Conservation (phyloP, 2,113 vertebrate species). For the Dasyprocta punctata region DNA sequence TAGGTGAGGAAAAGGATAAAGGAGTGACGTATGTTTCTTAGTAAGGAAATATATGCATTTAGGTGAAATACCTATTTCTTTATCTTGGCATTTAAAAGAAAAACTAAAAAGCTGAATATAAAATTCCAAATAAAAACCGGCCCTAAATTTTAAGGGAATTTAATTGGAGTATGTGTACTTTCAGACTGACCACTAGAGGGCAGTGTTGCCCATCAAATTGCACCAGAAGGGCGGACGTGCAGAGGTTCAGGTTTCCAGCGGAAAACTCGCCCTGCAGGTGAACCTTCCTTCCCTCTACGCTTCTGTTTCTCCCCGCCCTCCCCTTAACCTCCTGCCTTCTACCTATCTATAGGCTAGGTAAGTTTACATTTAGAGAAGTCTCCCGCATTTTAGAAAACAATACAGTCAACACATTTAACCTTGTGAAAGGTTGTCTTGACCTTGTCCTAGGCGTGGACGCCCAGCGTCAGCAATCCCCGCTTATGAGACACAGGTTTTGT, state of each 20-base stretch:
- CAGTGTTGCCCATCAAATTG: conserved; percentile 73
- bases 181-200: conserved; percentile 17
- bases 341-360: background rate
- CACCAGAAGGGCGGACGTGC: fast-evolving
- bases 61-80: background rate
- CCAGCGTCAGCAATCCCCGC: fast-evolving
- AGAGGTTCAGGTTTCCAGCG: fast-evolving
- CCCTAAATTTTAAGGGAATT: background rate
- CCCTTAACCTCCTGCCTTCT: background rate
- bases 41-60: background rate
- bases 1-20: background rate
- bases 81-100: background rate
- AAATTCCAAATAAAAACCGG: background rate
- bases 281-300: fast-evolving
- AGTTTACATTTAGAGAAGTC: background rate
- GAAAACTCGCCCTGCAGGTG: no score
- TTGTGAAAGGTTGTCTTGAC: background rate
- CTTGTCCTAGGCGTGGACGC: fast-evolving
- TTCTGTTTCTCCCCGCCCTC: background rate
- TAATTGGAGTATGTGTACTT: background rate
- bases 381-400: background rate
- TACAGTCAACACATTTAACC: background rate
- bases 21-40: background rate
- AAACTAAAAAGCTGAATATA: background rate
- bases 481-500: fast-evolving